Conservation (phyloP, 2,797 vertebrate species). For the Sardinella longiceps region DNA sequence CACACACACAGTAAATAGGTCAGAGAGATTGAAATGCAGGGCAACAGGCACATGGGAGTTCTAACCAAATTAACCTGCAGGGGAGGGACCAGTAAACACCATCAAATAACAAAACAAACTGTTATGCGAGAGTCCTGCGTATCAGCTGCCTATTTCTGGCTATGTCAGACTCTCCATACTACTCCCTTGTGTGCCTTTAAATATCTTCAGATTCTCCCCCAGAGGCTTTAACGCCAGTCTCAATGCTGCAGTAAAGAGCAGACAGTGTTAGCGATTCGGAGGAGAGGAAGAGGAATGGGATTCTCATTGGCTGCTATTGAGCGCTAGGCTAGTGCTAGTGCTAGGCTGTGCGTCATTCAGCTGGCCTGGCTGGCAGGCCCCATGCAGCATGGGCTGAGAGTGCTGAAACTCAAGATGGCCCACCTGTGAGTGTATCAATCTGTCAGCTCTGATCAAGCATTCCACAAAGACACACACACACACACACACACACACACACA, state of each 20-base stretch:
- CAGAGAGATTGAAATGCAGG: conserved; percentile 1
- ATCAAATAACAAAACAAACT: neutral
- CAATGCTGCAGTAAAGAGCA: neutral
- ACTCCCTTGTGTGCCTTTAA: neutral
- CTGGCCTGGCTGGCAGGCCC: neutral
- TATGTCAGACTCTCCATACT: neutral
- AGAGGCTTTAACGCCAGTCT: neutral
- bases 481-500: neutral
- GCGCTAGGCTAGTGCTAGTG: too few species aligned
- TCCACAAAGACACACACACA: conserved; percentile 7
- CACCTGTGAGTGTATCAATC: conserved; percentile 1
- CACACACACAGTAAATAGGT: neutral
- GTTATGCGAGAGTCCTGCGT: neutral
- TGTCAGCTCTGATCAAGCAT: neutral
- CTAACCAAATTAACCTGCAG: neutral
- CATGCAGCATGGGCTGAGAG: neutral
- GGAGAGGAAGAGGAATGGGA: neutral
- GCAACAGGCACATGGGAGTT: neutral
- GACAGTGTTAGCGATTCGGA: neutral
- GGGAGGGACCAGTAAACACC: neutral
- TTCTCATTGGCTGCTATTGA: neutral
- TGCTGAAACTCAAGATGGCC: conserved; percentile 1
- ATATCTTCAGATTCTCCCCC: neutral
- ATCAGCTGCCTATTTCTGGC: neutral
- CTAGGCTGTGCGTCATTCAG: neutral